Percentiles rank a stretch among this genome's conserved stretches.
phyloP scores from a whole-genome alignment of 2,113 vertebrate species.

The Mustela nigripes region DNA sequence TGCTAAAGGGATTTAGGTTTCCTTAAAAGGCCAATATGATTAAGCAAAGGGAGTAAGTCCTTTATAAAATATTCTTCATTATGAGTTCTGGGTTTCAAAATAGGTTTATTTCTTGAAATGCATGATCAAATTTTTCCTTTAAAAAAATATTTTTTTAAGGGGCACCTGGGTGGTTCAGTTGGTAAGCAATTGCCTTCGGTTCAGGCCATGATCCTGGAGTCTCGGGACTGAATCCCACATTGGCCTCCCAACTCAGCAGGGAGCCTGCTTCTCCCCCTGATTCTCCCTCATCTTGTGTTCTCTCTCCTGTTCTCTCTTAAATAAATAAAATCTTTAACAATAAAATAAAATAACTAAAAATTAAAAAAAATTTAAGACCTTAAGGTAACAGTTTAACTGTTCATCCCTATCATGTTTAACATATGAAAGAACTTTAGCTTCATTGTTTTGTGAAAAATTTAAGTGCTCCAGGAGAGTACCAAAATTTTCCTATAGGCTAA shows the following conservation, averaged over 20 bases:
- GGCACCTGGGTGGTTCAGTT: no score
- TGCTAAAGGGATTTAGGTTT: background rate
- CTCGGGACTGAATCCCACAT: no score
- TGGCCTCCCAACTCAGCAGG: no score
- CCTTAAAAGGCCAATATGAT: background rate
- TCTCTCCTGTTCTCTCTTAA: no score
- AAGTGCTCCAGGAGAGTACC: background rate
- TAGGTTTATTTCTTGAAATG: slow-evolving; percentile 18
- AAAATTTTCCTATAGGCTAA: slow-evolving; percentile 5
- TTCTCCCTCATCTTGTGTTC: no score
- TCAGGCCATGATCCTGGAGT: no score
- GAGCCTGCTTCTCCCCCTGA: no score
- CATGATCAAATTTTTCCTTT: background rate
- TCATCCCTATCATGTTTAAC: background rate
- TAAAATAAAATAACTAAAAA: no score
- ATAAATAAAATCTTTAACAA: no score
- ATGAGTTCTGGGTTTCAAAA: background rate
- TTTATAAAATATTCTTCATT: background rate
- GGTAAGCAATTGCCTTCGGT: no score
- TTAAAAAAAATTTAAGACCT: background rate
- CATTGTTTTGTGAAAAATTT: background rate
- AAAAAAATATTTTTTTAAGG: background rate
- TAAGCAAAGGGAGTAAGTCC: background rate
- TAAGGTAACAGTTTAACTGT: background rate
- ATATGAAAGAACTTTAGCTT: background rate